Conservation (phyloP, 2,797 vertebrate genomes). For the Microtus californicus region DNA sequence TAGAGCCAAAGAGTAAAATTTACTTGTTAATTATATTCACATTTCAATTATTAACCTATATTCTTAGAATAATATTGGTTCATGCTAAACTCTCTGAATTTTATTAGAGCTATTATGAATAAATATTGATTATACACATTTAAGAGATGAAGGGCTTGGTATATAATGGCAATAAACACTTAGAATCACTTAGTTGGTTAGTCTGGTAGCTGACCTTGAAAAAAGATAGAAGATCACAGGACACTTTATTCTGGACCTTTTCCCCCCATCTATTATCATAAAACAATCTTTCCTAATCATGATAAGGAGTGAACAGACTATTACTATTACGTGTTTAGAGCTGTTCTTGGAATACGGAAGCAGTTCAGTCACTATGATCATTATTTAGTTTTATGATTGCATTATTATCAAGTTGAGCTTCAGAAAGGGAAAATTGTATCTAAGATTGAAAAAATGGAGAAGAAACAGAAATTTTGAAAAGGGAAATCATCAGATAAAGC, state of each 20-base stretch:
- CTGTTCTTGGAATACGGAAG: background rate
- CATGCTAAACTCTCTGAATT: background rate
- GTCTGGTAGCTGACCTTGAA: background rate
- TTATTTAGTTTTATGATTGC: constrained; percentile 10
- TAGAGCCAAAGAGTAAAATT: background rate
- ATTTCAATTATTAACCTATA: background rate
- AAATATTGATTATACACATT: background rate
- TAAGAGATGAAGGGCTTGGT: background rate
- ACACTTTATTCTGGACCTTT: background rate
- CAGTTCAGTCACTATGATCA: background rate
- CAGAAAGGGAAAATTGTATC: background rate
- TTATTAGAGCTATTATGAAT: background rate
- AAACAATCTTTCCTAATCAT: background rate
- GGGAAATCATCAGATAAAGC: background rate
- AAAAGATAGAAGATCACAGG: constrained; percentile 12
- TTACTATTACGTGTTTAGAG: background rate
- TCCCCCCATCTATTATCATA: background rate
- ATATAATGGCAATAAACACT: constrained; percentile 7
- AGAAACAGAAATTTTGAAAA: background rate
- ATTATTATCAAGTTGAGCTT: background rate
- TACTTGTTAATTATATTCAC: background rate
- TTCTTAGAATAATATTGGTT: background rate
- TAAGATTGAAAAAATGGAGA: background rate
- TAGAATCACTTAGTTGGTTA: constrained; percentile 6
- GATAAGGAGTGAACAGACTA: background rate